Evolutionary conservation across 2,888 invertebrate species (phyloP).

Genomic region (Amiota communis): DNA sequence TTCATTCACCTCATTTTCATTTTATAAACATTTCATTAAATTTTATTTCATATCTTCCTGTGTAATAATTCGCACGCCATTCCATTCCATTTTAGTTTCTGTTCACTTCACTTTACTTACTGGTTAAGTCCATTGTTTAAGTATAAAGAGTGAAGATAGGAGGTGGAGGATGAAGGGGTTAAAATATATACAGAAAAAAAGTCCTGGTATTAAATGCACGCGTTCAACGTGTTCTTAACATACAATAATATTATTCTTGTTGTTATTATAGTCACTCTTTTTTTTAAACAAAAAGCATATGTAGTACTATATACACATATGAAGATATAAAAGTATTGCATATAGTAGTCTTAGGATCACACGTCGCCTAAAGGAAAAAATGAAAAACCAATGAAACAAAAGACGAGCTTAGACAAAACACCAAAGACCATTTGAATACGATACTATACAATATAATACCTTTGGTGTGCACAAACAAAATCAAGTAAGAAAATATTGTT

Average conservation of each 20-base stretch:
- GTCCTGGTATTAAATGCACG: background rate
- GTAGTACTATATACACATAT: background rate
- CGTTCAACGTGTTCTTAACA: constrained; percentile 17
- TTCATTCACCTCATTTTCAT: constrained; percentile 57
- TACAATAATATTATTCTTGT: constrained; percentile 10
- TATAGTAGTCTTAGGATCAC: background rate
- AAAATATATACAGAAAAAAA: background rate
- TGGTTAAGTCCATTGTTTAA: too few relatives aligned
- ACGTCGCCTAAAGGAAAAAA: constrained; percentile 38
- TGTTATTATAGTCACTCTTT: constrained; percentile 8
- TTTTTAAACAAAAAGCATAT: background rate
- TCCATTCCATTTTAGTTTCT: constrained; percentile 40
- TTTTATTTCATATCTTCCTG: constrained; percentile 67
- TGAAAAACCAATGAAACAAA: constrained; percentile 34
- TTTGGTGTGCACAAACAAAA: constrained; percentile 23
- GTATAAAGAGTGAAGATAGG: constrained; percentile 50
- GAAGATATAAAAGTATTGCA: background rate
- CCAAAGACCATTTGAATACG: constrained; percentile 28
- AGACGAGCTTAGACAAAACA: constrained; percentile 41
- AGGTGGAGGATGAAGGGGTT: background rate
- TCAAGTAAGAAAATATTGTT: constrained; percentile 39
- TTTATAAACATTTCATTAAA: constrained; percentile 66
- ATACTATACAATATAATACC: constrained; percentile 2
- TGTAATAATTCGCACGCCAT: constrained; percentile 66
- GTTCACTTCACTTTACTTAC: too few relatives aligned